phyloP scores from a whole-genome alignment of 2,113 vertebrate genomes.

The mouse (Mus musculus) region DNA sequence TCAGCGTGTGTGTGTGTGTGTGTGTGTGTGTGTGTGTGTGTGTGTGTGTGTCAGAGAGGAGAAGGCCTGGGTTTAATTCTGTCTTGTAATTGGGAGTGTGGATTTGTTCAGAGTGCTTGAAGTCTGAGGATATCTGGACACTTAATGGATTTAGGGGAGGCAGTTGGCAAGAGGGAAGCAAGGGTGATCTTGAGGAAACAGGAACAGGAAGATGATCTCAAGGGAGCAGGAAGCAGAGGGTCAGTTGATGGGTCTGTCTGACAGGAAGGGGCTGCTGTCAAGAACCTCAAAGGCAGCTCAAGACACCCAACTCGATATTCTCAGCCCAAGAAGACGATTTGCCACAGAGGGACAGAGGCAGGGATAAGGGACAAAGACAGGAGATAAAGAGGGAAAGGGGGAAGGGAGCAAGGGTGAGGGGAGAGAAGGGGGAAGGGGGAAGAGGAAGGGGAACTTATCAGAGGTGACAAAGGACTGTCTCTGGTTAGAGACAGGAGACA shows the following conservation, averaged over 20 bases:
- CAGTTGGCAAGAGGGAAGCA: background rate
- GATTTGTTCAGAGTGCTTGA: background rate
- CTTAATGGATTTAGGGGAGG: background rate
- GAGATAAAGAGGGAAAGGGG: background rate
- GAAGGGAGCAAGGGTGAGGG: background rate
- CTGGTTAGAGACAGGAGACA: too few relatives aligned
- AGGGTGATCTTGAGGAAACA: background rate
- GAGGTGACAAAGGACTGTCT: background rate
- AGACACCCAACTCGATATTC: too few relatives aligned
- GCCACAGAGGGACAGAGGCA: too few relatives aligned
- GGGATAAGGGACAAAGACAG: background rate
- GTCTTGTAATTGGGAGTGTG: background rate
- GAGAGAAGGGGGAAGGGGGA: background rate
- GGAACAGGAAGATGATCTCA: too few relatives aligned
- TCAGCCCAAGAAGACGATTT: too few relatives aligned
- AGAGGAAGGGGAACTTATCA: too few relatives aligned
- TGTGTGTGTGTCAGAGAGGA: background rate
- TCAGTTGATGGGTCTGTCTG: background rate
- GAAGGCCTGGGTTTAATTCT: background rate
- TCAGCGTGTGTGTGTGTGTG: background rate
- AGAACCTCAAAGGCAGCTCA: background rate
- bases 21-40: background rate
- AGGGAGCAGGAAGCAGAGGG: background rate
- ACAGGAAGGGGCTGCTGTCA: background rate
- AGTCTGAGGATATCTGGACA: background rate